Percentiles rank a stretch among this genome's conserved stretches.
phyloP scores from a whole-genome alignment of 2,888 invertebrate genomes.

The Pristionchus mayeri region DNA sequence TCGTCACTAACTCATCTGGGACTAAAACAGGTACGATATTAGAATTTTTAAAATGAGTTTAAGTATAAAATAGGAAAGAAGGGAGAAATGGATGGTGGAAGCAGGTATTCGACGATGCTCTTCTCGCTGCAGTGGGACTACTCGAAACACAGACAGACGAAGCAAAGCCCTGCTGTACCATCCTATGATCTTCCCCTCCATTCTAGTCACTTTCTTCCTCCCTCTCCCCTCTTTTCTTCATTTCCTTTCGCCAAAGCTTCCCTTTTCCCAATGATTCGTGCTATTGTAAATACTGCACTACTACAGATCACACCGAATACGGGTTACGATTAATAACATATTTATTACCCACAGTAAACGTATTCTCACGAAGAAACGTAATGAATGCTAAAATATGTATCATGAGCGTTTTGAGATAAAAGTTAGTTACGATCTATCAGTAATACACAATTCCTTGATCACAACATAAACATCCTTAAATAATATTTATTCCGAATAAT shows the following conservation, averaged over 20 bases:
- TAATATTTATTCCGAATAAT: neutral
- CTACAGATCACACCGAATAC: neutral
- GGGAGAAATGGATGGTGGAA: too few relatives aligned
- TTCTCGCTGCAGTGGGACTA: conserved; percentile 64
- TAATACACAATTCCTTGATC: too few relatives aligned
- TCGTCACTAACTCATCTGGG: conserved; percentile 69
- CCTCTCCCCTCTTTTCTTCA: neutral
- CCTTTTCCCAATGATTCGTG: neutral
- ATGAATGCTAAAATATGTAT: too few relatives aligned
- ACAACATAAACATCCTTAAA: too few relatives aligned
- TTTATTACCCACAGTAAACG: too few relatives aligned
- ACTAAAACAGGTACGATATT: conserved; percentile 60
- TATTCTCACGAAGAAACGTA: too few relatives aligned
- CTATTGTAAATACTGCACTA: conserved; percentile 17
- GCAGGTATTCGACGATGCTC: conserved; percentile 69
- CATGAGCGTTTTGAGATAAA: too few relatives aligned
- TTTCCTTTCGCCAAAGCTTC: conserved; percentile 13
- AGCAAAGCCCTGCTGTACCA: conserved; percentile 58
- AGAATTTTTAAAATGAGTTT: neutral
- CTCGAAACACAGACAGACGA: conserved; percentile 55
- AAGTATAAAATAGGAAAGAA: too few relatives aligned
- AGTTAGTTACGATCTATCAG: too few relatives aligned
- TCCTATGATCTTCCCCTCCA: conserved; percentile 48
- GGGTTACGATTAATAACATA: too few relatives aligned
- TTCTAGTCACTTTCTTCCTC: neutral